These are phyloP conservation scores for Drosophila nigromelanica DNA, from an alignment of 1,140 invertebrate genomes.

Conservation along the genomic window DNA sequence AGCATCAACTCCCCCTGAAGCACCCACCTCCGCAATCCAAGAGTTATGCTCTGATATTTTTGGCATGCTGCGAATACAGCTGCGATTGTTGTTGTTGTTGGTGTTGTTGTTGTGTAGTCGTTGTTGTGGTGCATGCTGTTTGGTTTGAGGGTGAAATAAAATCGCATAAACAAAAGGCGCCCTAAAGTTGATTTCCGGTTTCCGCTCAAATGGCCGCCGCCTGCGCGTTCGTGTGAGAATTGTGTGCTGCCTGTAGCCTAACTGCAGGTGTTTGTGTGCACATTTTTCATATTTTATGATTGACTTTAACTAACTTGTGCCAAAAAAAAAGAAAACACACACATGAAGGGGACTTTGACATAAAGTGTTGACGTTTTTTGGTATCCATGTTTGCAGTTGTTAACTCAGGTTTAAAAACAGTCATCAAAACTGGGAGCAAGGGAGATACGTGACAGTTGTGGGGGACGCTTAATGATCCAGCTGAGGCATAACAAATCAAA, in stretches of 20 bases:
- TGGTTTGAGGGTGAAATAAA: conserved; percentile 46
- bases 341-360: background rate
- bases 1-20: background rate
- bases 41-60: conserved; percentile 68
- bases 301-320: conserved; percentile 47
- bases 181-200: conserved; percentile 81
- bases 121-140: conserved; percentile 3
- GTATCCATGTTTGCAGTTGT: conserved; percentile 14
- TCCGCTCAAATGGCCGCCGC: conserved; percentile 73
- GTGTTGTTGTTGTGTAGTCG: conserved; percentile 19
- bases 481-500: conserved; percentile 19
- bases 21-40: conserved; percentile 19
- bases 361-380: conserved; percentile 29
- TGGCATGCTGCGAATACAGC: conserved; percentile 37
- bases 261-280: conserved; percentile 54
- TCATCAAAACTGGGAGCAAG: too few relatives aligned
- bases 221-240: conserved; percentile 69
- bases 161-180: conserved; percentile 74
- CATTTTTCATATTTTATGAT: conserved; percentile 77
- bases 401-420: conserved; percentile 13
- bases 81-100: conserved; percentile 26
- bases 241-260: conserved; percentile 71
- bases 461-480: conserved; percentile 16
- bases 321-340: conserved; percentile 19
- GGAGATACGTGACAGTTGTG: background rate